Percentiles rank a stretch among this genome's conserved stretches.
These are phyloP conservation scores for Nothoprocta perdicaria DNA, from an alignment of 2,113 vertebrate genomes.

Conservation along the genomic window DNA sequence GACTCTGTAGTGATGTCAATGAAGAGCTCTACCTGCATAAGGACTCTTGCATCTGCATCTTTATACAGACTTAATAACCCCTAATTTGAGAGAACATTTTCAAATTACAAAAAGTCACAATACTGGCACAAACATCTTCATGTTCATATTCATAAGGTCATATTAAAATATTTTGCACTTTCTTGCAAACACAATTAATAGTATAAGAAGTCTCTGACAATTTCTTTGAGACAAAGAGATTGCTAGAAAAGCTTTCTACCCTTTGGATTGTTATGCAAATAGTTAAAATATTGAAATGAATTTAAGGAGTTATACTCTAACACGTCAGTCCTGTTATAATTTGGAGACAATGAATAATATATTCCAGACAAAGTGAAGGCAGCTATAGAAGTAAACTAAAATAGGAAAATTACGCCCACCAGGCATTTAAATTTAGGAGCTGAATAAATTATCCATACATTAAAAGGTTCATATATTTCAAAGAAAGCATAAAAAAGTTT, in stretches of 20 bases:
- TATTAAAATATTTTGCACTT: slow-evolving; percentile 37
- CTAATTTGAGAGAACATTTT: slow-evolving; percentile 53
- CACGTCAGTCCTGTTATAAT: slow-evolving; percentile 68
- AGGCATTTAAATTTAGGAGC: slow-evolving; percentile 78
- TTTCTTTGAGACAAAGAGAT: slow-evolving; percentile 53
- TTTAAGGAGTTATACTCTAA: slow-evolving; percentile 67
- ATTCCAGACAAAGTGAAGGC: slow-evolving; percentile 77
- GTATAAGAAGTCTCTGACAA: slow-evolving; percentile 18
- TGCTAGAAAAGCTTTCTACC: slow-evolving; percentile 29
- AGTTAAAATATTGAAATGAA: slow-evolving; percentile 78
- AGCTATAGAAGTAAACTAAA: slow-evolving; percentile 77
- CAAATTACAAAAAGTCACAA: slow-evolving; percentile 3
- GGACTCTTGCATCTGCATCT: background rate
- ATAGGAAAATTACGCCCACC: slow-evolving; percentile 77
- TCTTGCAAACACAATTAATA: slow-evolving; percentile 34
- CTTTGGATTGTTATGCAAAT: slow-evolving; percentile 69
- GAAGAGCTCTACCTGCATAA: background rate
- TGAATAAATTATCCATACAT: slow-evolving; percentile 81
- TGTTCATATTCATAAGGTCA: slow-evolving; percentile 22
- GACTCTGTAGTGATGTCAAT: background rate
- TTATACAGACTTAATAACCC: slow-evolving; percentile 30
- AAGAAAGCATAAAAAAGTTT: slow-evolving; percentile 72
- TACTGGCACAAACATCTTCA: slow-evolving; percentile 12
- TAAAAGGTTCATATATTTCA: slow-evolving; percentile 78
- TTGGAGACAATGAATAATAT: slow-evolving; percentile 80